Percentiles rank a stretch among this genome's conserved stretches.
These are phyloP conservation scores for Drosophila albomicans DNA, from an alignment of 1,140 invertebrate genomes.

Conservation along the genomic window DNA sequence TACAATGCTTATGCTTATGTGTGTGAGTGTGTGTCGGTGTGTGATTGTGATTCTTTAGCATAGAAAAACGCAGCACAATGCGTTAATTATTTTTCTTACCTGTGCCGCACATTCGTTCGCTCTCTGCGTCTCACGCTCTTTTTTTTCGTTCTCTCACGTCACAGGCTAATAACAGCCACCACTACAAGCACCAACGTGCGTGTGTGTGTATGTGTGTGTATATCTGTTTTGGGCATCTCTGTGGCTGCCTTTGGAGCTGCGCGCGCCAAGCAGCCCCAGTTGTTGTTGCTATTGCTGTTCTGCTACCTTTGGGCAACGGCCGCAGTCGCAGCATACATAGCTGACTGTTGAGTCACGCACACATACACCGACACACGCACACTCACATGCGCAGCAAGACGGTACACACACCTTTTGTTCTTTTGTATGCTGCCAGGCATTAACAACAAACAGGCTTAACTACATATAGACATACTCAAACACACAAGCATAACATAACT, in stretches of 20 bases:
- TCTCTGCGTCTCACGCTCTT: not conserved
- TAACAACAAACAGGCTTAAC: slow-evolving; percentile 75
- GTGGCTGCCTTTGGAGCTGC: slow-evolving; percentile 44
- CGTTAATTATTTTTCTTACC: slow-evolving; percentile 65
- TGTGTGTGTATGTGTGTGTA: slow-evolving; percentile 10
- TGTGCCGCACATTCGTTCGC: slow-evolving; percentile 30
- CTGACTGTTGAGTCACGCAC: slow-evolving; percentile 63
- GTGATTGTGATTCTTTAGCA: slow-evolving; percentile 25
- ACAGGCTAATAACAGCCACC: slow-evolving; percentile 9
- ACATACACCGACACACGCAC: slow-evolving; percentile 33
- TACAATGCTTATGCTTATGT: not conserved
- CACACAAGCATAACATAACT: not conserved
- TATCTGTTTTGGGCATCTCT: slow-evolving; percentile 45
- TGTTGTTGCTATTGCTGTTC: slow-evolving; percentile 15
- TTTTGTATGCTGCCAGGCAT: slow-evolving; percentile 66
- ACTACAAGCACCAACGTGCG: not conserved
- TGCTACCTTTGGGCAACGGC: slow-evolving; percentile 48
- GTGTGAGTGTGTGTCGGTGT: not conserved
- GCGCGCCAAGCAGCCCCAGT: slow-evolving; percentile 40
- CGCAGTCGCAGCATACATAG: slow-evolving; percentile 54
- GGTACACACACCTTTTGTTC: slow-evolving; percentile 65
- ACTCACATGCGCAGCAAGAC: slow-evolving; percentile 5
- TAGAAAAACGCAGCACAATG: slow-evolving; percentile 36
- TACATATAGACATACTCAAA: slow-evolving; percentile 23
- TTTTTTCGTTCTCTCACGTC: not conserved